Evolutionary conservation across 2,888 invertebrate species (phyloP).

Genomic region (Xylota segnis): DNA sequence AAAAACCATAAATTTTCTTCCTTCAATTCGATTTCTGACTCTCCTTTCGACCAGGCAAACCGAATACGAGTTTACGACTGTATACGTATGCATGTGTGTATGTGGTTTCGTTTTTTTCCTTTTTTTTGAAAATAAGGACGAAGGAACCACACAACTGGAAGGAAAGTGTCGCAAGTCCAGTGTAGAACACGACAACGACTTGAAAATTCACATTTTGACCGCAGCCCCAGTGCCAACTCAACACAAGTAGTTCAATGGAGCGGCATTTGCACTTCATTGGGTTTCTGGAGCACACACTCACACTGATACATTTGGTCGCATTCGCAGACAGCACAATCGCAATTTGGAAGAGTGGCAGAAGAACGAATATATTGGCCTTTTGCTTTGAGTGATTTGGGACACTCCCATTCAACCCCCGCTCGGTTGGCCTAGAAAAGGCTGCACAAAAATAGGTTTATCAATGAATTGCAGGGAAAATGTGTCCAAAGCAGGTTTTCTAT

Average conservation of each 20-base stretch:
- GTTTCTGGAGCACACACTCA: conserved; percentile 59
- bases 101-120: not conserved
- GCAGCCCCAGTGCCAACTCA: conserved; percentile 50
- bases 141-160: conserved; percentile 63
- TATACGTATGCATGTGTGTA: no score
- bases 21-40: conserved; percentile 42
- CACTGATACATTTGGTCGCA: not conserved
- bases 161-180: conserved; percentile 63
- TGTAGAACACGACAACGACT: conserved; percentile 57
- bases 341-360: conserved; percentile 66
- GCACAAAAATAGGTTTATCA: conserved; percentile 66
- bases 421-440: conserved; percentile 3
- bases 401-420: conserved; percentile 45
- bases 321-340: conserved; percentile 45
- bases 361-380: conserved; percentile 69
- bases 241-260: conserved; percentile 73
- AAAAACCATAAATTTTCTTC: conserved; percentile 62
- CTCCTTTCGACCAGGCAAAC: conserved; percentile 17
- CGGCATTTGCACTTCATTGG: conserved; percentile 74
- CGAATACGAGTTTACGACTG: conserved; percentile 4
- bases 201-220: conserved; percentile 75
- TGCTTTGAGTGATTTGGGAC: conserved; percentile 65
- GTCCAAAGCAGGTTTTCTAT: conserved; percentile 41
- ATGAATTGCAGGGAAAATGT: conserved; percentile 67
- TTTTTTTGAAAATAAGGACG: conserved; percentile 30